Evolutionary conservation across 2,113 vertebrate genomes (phyloP).

Genomic region (Burhinus oedicnemus): DNA sequence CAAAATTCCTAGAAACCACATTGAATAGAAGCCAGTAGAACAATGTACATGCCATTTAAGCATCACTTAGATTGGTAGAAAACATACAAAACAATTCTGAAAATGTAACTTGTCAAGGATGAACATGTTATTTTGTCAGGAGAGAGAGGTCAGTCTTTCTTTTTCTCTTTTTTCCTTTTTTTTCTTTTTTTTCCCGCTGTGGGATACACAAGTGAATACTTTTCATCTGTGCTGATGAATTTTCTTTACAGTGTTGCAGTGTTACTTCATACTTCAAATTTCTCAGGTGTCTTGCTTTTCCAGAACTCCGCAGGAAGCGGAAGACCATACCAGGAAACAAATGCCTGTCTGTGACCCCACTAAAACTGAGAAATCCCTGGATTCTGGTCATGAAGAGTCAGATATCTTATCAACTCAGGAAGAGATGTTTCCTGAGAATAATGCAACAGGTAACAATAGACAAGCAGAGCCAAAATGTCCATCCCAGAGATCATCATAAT

Average conservation of each 20-base stretch:
- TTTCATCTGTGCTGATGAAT: neutral
- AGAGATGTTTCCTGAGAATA: constrained; percentile 86
- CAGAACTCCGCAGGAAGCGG: constrained; percentile 46
- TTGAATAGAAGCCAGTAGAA: neutral
- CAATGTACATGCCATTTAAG: neutral
- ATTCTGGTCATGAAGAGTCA: constrained; percentile 57
- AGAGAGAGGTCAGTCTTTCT: neutral
- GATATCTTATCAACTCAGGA: constrained; percentile 87
- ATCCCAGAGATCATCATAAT: neutral
- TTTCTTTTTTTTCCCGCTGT: neutral
- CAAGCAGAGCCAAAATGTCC: neutral
- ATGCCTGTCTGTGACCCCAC: constrained; percentile 55
- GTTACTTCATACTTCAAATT: neutral
- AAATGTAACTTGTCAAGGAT: neutral
- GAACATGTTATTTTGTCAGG: neutral
- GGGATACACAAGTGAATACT: neutral
- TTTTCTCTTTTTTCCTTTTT: neutral
- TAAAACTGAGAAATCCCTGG: constrained; percentile 46
- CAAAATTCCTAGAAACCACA: neutral
- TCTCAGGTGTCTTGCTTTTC: constrained; percentile 77
- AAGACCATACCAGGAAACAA: constrained; percentile 27
- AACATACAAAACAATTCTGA: neutral
- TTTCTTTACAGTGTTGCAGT: neutral
- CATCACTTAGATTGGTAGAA: neutral
- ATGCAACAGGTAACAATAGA: constrained; percentile 63